Conservation (phyloP, 2,113 vertebrate species). For the Equus przewalskii region DNA sequence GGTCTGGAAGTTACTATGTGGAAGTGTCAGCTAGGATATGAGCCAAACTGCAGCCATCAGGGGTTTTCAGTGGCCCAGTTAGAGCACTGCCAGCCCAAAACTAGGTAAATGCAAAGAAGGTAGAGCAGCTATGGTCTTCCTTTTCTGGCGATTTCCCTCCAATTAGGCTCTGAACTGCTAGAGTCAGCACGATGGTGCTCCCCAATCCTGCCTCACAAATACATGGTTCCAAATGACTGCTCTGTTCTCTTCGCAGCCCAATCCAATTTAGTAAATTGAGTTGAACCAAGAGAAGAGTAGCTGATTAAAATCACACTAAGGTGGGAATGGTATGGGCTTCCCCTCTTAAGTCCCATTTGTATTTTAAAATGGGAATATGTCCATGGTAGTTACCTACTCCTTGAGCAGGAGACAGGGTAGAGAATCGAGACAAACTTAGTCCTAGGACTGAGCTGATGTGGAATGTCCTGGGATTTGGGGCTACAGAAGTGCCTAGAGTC, state of each 20-base stretch:
- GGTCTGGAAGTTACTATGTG: background rate
- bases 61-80: background rate
- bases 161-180: background rate
- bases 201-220: background rate
- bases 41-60: background rate
- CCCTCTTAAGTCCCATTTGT: background rate
- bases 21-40: background rate
- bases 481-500: background rate
- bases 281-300: slow-evolving; percentile 6
- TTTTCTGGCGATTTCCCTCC: background rate
- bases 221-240: background rate
- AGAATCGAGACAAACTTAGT: background rate
- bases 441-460: background rate
- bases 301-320: slow-evolving; percentile 38
- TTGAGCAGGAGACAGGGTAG: background rate
- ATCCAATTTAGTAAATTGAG: slow-evolving; percentile 9
- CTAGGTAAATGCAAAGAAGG: background rate
- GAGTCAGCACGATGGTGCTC: background rate
- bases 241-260: background rate
- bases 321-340: background rate
- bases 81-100: background rate
- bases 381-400: background rate
- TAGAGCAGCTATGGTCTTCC: background rate
- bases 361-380: background rate
- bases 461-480: background rate